Evolutionary conservation across 2,113 vertebrate genomes (phyloP).

Genomic region (Syrmaticus mikado): DNA sequence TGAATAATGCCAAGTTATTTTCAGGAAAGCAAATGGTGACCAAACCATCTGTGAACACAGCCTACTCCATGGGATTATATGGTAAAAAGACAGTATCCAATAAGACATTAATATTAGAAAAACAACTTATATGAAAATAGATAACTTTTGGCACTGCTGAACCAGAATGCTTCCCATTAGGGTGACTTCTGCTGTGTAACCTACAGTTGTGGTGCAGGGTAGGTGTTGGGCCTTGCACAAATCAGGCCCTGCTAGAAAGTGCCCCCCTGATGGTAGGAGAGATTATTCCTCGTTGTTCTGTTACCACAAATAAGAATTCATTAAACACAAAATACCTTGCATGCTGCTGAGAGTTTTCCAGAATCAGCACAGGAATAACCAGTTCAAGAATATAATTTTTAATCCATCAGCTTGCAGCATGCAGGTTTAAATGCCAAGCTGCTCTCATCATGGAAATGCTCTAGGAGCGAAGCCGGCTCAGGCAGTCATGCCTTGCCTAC

Average conservation of each 20-base stretch:
- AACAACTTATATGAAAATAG: not conserved
- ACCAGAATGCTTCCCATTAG: not conserved
- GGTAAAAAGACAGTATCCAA: not conserved
- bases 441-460: fast-evolving
- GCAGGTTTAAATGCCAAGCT: not conserved
- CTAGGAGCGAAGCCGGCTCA: fast-evolving
- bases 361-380: not conserved
- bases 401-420: not conserved
- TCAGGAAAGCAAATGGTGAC: not conserved
- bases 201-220: not conserved
- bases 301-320: not conserved
- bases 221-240: not conserved
- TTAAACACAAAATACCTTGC: not conserved
- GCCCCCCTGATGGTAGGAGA: not conserved
- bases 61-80: fast-evolving
- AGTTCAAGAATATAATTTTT: not conserved
- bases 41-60: fast-evolving
- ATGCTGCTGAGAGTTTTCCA: not conserved
- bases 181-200: not conserved
- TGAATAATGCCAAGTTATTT: fast-evolving
- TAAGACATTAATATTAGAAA: fast-evolving
- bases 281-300: not conserved
- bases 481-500: not conserved
- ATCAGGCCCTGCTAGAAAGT: not conserved
- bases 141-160: not conserved